Base-by-base conservation (phyloP, 2,888 invertebrate genomes). In the Stenolophus ochropezus region DNA sequence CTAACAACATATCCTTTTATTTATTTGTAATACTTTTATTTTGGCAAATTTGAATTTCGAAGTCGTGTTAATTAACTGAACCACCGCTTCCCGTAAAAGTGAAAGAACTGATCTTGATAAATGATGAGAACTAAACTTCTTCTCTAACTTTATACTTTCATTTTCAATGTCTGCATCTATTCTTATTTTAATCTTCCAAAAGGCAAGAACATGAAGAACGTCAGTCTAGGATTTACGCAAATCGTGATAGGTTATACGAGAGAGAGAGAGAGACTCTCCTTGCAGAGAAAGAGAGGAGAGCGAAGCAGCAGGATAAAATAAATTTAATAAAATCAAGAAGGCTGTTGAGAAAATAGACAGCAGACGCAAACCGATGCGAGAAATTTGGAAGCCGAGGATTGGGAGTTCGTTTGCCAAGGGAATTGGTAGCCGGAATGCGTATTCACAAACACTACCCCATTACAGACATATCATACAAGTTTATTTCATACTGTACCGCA, bases 311-410 rank as follows among this genome's bases (percentile, higher is more conserved):
- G 20, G 18, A 53, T 1, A 53, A 53, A 53, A 53, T 53, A 53
- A 53, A 53, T 53, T 53, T 53, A 53, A 53, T 53, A 53, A 53
- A 53, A 53, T 53, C 53, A 53, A 53, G 18, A 20, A 53, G 53
- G 18, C 53, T 53, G 53, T 53, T 53, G 53, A 53, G 53, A 53
- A 53, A 53, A 53, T 53, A 53, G 53, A 53, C 53, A 18, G 11
- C 4, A 5, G 49, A 14, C 49, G 49, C n/a, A 53, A 14, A 53
- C 53, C 2, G 53, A 53, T 49, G 1, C 49, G 18, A 20, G 53
- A 53, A 53, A 53, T 53, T 53, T 53, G 1, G 53, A 53, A n/a
- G 1, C n/a, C n/a, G n/a, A 20, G 53, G 4, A 53, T 53, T 18
- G 1, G 53, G 53, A 53, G 53, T 49, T 49, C 3, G 51, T 51